These are phyloP conservation scores for Drepanosiphum platanoidis DNA, from an alignment of 2,888 invertebrate genomes.

Conservation along the genomic window DNA sequence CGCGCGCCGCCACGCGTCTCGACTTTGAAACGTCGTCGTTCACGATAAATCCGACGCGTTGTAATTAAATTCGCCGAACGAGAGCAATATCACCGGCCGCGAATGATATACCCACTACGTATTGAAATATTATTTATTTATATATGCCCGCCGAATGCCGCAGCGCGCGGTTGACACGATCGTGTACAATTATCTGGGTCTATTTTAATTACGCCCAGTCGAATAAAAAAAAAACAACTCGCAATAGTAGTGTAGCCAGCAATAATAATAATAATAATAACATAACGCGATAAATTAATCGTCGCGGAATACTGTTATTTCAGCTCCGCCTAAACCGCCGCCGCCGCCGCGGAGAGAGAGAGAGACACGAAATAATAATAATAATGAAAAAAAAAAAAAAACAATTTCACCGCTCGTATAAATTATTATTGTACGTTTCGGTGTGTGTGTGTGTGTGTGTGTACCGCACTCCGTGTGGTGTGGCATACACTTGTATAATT, in stretches of 20 bases:
- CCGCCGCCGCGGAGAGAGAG: background rate
- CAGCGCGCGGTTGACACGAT: conserved; percentile 1
- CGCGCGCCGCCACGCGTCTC: background rate
- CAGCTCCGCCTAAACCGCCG: conserved; percentile 40
- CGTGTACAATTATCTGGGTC: conserved; percentile 14
- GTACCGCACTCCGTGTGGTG: conserved; percentile 24
- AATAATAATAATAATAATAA: conserved; percentile 3
- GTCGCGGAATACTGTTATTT: conserved; percentile 55
- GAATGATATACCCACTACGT: background rate
- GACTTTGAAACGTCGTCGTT: conserved; percentile 23
- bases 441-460: background rate
- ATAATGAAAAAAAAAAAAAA: conserved; percentile 36
- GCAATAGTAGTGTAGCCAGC: background rate
- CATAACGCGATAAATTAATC: conserved; percentile 54
- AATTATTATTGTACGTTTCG: conserved; percentile 36
- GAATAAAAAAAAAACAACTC: conserved; percentile 8
- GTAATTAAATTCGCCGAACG: conserved; percentile 32
- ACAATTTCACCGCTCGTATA: conserved; percentile 55
- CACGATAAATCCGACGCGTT: conserved; percentile 1
- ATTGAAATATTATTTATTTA: conserved; percentile 4
- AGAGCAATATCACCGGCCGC: background rate
- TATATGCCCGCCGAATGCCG: background rate
- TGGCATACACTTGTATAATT: conserved; percentile 50
- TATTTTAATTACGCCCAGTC: conserved; percentile 32
- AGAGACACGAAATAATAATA: conserved; percentile 46